These are phyloP conservation scores for Thelaira solivaga DNA, from an alignment of 2,888 invertebrate species.

Conservation along the genomic window DNA sequence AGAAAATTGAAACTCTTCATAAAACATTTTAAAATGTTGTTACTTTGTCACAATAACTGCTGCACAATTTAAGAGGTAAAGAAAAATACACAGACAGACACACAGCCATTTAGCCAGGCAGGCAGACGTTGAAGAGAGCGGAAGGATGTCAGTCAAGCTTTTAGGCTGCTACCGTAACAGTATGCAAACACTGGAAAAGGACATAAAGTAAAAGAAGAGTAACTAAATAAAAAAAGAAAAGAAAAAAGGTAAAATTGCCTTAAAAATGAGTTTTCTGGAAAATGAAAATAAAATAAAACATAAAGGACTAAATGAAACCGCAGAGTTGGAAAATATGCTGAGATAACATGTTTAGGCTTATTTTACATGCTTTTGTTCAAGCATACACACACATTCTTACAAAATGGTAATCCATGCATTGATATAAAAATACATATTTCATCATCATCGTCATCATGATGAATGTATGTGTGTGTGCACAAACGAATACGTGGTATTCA, in stretches of 20 bases:
- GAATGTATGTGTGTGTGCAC: conserved; percentile 1
- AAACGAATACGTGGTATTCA: not conserved
- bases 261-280: conserved; percentile 35
- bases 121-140: not conserved
- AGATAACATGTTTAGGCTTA: conserved; percentile 60
- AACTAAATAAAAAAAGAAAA: not conserved
- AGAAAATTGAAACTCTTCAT: conserved; percentile 5
- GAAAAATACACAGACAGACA: too few relatives aligned
- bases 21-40: conserved; percentile 47
- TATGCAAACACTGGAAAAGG: conserved; percentile 42
- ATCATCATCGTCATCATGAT: conserved; percentile 44
- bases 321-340: conserved; percentile 62
- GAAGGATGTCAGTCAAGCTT: conserved; percentile 39
- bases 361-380: conserved; percentile 30
- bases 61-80: conserved; percentile 27
- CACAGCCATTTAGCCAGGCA: not conserved
- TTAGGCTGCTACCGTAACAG: conserved; percentile 7
- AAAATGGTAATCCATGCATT: not conserved
- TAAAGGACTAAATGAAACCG: conserved; percentile 53
- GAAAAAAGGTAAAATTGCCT: conserved; percentile 54
- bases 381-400: not conserved
- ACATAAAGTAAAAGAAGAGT: not conserved
- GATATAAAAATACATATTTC: not conserved
- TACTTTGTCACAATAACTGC: conserved; percentile 53
- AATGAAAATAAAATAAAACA: conserved; percentile 33